phyloP scores from a whole-genome alignment of 2,888 invertebrate species.

The Julus scandinavius region DNA sequence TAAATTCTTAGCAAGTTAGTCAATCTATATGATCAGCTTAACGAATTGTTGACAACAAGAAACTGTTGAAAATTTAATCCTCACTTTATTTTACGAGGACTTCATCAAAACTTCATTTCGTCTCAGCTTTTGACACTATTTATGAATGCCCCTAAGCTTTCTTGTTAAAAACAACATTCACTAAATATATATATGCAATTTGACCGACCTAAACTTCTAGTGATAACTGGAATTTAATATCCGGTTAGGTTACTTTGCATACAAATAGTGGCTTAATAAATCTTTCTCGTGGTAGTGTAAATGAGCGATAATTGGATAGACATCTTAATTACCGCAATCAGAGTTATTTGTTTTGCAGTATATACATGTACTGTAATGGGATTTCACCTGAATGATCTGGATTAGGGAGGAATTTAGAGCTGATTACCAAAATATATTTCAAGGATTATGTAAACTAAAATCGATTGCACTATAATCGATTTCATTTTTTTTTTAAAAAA shows the following conservation, averaged over 20 bases:
- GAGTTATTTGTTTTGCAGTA: neutral
- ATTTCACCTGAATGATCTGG: conserved; percentile 16
- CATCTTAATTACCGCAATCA: conserved; percentile 13
- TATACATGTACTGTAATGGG: neutral
- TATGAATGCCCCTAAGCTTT: neutral
- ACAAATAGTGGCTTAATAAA: neutral
- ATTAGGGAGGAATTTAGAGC: neutral
- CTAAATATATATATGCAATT: neutral
- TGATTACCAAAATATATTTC: neutral
- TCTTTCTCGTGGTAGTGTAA: neutral
- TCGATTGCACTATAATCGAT: neutral
- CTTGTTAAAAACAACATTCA: neutral
- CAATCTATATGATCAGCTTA: too few species aligned
- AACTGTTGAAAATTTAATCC: neutral
- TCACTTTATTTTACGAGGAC: too few species aligned
- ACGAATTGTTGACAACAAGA: neutral
- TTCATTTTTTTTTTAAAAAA: neutral
- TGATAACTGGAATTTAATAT: conserved; percentile 8
- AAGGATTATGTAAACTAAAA: neutral
- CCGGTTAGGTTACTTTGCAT: neutral
- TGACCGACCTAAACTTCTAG: neutral
- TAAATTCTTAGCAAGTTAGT: too few species aligned
- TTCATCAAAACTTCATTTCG: too few species aligned
- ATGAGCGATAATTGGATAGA: neutral
- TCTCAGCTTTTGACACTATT: neutral